Percentiles rank a stretch among this genome's conserved stretches.
These are phyloP conservation scores for Idaea biselata DNA, from an alignment of 2,888 invertebrate species.

Conservation along the genomic window DNA sequence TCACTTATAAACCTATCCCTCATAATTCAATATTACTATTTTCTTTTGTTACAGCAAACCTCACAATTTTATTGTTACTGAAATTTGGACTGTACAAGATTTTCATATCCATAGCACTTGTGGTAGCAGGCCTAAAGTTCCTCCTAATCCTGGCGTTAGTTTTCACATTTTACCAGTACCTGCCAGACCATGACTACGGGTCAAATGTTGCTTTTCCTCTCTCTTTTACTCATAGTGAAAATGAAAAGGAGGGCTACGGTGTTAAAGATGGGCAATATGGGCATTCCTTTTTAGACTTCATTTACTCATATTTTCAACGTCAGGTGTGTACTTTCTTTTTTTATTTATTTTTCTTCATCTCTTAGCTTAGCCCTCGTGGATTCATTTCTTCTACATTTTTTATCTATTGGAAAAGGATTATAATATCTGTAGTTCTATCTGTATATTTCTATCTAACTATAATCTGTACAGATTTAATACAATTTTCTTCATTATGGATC, in stretches of 20 bases:
- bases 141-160: slow-evolving; percentile 64
- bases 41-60: slow-evolving; percentile 70
- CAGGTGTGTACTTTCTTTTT: neutral
- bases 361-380: too few relatives aligned
- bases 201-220: slow-evolving; percentile 3
- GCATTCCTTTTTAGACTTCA: neutral
- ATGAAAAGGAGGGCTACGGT: slow-evolving; percentile 19
- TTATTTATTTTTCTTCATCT: neutral
- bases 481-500: too few relatives aligned
- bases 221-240: slow-evolving; percentile 7
- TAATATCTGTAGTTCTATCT: too few relatives aligned
- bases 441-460: too few relatives aligned
- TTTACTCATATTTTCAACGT: slow-evolving; percentile 2
- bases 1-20: slow-evolving; percentile 8
- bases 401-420: too few relatives aligned
- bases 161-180: slow-evolving; percentile 54
- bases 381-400: too few relatives aligned
- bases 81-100: slow-evolving; percentile 68
- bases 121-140: slow-evolving; percentile 54
- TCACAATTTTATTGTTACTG: slow-evolving; percentile 58
- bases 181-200: slow-evolving; percentile 56
- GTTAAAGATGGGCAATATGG: slow-evolving; percentile 12
- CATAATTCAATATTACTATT: too few relatives aligned
- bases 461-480: too few relatives aligned
- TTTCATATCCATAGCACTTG: slow-evolving; percentile 54